Evolutionary conservation across 2,113 vertebrate genomes (phyloP).

Genomic region (Megaceryle maxima): DNA sequence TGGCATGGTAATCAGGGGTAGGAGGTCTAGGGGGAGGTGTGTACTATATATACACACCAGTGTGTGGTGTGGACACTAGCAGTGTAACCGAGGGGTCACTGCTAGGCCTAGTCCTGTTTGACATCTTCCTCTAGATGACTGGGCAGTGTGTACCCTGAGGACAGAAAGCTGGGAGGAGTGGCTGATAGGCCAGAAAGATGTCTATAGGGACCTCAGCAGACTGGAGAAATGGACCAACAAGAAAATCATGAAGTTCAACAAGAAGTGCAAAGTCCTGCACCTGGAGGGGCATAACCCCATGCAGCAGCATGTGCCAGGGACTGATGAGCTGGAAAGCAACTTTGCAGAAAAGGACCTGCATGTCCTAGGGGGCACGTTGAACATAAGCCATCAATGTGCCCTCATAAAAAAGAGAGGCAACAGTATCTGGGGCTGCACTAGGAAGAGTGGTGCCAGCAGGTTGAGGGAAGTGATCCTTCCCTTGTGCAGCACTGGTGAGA

Average conservation of each 20-base stretch:
- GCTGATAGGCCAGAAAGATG: neutral
- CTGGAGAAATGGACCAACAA: neutral
- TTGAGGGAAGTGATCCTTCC: neutral
- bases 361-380: neutral
- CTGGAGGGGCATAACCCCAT: neutral
- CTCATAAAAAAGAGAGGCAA: neutral
- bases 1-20: neutral
- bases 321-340: neutral
- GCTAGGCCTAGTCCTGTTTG: neutral
- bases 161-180: neutral
- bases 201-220: neutral
- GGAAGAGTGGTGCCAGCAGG: neutral
- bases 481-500: neutral
- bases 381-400: neutral
- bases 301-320: neutral
- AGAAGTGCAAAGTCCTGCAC: neutral
- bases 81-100: neutral
- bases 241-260: neutral
- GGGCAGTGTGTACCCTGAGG: neutral
- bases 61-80: neutral
- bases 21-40: neutral
- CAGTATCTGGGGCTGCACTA: neutral
- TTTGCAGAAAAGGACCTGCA: neutral
- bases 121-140: neutral
- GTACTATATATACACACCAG: too few species aligned